These are phyloP conservation scores for Caenorhabditis auriculariae DNA, from an alignment of 2,888 invertebrate genomes.

Conservation along the genomic window DNA sequence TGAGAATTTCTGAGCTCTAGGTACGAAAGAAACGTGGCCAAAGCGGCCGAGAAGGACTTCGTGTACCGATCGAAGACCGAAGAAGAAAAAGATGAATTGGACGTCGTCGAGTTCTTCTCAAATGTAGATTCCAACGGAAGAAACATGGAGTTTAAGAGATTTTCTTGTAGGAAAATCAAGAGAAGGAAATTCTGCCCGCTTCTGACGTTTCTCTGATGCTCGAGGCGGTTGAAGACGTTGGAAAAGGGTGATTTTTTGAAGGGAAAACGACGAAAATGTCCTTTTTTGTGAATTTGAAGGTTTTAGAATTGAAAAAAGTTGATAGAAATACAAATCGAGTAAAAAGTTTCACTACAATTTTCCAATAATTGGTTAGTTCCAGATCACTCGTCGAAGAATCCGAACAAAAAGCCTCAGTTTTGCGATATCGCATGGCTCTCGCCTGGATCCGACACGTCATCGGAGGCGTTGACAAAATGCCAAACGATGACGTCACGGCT, in stretches of 20 bases:
- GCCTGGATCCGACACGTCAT: constrained; percentile 38
- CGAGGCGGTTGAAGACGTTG: constrained; percentile 17
- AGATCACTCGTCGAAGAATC: constrained; percentile 15
- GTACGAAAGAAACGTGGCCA: constrained; percentile 17
- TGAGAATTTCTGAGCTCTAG: too few relatives aligned
- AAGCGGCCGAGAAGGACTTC: constrained; percentile 39
- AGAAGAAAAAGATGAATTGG: constrained; percentile 45
- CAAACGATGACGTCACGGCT: constrained; percentile 3
- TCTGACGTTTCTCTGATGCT: constrained; percentile 28
- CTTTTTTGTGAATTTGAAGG: too few relatives aligned
- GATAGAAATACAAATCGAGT: too few relatives aligned
- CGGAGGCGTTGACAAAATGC: constrained; percentile 19
- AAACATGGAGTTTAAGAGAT: background rate
- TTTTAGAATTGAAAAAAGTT: too few relatives aligned
- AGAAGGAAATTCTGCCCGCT: constrained; percentile 22
- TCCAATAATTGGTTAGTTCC: background rate
- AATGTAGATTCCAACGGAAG: background rate
- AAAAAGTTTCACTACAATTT: too few relatives aligned
- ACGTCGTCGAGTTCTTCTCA: constrained; percentile 32
- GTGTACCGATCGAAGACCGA: constrained; percentile 48
- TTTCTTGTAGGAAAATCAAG: constrained; percentile 6
- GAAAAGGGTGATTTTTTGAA: background rate
- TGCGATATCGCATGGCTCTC: constrained; percentile 28
- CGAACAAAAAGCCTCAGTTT: constrained; percentile 7
- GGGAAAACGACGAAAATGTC: too few relatives aligned